phyloP scores from a whole-genome alignment of 2,113 vertebrate genomes.

The Antennarius striatus region DNA sequence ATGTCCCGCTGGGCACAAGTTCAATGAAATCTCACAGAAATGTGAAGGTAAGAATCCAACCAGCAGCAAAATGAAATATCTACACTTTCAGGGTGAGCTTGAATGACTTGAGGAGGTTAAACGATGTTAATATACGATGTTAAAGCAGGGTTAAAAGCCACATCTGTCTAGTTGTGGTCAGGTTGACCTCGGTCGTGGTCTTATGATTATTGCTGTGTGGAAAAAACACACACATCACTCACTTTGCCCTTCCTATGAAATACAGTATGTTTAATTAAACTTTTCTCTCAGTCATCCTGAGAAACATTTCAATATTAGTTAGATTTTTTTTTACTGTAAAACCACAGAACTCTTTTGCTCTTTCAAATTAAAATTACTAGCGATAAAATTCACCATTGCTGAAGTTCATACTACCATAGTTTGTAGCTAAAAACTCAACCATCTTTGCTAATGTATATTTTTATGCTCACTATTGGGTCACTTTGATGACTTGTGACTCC shows the following conservation, averaged over 20 bases:
- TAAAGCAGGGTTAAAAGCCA: slow-evolving; percentile 48
- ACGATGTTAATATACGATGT: slow-evolving; percentile 34
- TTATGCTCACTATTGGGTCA: not conserved
- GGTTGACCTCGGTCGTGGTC: slow-evolving; percentile 34
- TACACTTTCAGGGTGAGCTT: slow-evolving; percentile 14
- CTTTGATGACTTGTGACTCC: not conserved
- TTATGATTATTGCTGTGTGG: slow-evolving; percentile 59
- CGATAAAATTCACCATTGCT: too few species aligned
- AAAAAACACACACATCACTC: slow-evolving; percentile 60
- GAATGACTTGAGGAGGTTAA: slow-evolving; percentile 43
- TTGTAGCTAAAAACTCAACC: too few species aligned
- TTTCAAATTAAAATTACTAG: too few species aligned
- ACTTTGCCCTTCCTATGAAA: slow-evolving; percentile 51
- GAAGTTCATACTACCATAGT: too few species aligned
- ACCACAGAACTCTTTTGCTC: too few species aligned
- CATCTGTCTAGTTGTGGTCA: slow-evolving; percentile 56
- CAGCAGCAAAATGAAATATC: slow-evolving; percentile 19
- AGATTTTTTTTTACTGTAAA: not conserved
- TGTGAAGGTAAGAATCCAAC: slow-evolving; percentile 89
- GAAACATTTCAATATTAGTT: slow-evolving; percentile 16
- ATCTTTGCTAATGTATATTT: too few species aligned
- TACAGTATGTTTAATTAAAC: slow-evolving; percentile 50
- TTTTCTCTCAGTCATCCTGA: slow-evolving; percentile 15
- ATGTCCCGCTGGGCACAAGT: slow-evolving; percentile 97
- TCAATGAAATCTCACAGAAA: slow-evolving; percentile 97